Percentiles rank a stretch among this genome's conserved stretches.
Evolutionary conservation across 2,113 vertebrate genomes (phyloP).

Genomic region (Zapus hudsonius): DNA sequence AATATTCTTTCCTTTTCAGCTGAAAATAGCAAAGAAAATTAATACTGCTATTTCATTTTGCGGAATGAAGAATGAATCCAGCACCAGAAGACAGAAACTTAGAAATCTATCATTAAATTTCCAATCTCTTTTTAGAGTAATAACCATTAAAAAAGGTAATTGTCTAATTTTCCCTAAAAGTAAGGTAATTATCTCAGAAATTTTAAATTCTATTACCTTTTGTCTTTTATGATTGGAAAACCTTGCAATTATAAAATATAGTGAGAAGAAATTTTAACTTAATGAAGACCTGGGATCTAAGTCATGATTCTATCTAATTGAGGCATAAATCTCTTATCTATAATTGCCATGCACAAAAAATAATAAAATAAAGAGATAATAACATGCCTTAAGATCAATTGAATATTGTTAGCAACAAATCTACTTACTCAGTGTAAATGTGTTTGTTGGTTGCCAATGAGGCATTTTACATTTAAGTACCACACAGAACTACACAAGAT

Average conservation of each 20-base stretch:
- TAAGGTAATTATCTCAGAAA: conserved; percentile 48
- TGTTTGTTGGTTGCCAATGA: not conserved
- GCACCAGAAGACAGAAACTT: not conserved
- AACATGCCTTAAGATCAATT: not conserved
- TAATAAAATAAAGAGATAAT: not conserved
- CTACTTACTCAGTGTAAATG: not conserved
- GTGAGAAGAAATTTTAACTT: not conserved
- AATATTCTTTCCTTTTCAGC: not conserved
- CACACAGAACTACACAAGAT: not conserved
- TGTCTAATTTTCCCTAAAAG: conserved; percentile 61
- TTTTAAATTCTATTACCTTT: conserved; percentile 40
- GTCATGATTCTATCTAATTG: not conserved
- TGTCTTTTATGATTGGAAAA: conserved; percentile 53
- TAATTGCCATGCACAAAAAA: not conserved
- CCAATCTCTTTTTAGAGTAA: conserved; percentile 53
- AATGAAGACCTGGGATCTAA: not conserved
- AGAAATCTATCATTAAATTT: conserved; percentile 54
- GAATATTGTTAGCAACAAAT: not conserved
- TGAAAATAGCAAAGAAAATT: conserved; percentile 37
- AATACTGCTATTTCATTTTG: conserved; percentile 39
- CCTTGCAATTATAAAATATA: not conserved
- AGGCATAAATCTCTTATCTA: not conserved
- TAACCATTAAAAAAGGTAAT: conserved; percentile 43
- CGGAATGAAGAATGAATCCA: conserved; percentile 36
- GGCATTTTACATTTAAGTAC: not conserved